A percentile compares a stretch with the other conserved stretches of the same genome.
Evolutionary conservation across 2,888 invertebrate genomes (phyloP).

Genomic region (Strigamia maritima): DNA sequence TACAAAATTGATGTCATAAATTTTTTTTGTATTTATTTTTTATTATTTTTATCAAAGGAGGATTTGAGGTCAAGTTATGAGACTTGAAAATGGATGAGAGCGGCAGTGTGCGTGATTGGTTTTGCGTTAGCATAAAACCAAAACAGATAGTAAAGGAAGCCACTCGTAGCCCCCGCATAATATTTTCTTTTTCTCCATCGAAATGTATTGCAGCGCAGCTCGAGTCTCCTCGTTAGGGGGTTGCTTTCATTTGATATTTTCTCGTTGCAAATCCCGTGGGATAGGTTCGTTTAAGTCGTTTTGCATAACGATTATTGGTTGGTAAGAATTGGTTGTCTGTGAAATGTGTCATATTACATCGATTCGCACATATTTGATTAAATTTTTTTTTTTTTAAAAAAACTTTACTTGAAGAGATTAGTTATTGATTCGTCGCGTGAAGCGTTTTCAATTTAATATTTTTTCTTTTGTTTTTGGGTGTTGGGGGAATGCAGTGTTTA

Average conservation of each 20-base stretch:
- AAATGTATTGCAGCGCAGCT: not conserved
- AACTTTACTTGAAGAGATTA: not conserved
- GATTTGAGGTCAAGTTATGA: not conserved
- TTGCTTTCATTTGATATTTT: not conserved
- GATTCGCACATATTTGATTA: not conserved
- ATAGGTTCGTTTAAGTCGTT: not conserved
- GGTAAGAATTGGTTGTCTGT: not conserved
- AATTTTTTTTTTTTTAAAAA: not conserved
- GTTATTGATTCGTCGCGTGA: not conserved
- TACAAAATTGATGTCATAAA: not conserved
- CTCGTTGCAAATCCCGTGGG: not conserved
- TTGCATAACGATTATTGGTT: not conserved
- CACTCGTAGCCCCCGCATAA: not conserved
- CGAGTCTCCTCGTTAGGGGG: not conserved
- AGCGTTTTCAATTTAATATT: not conserved
- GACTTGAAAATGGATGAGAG: not conserved
- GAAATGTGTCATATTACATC: not conserved
- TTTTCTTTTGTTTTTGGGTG: too few relatives aligned
- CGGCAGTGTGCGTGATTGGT: not conserved
- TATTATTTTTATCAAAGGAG: not conserved
- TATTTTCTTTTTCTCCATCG: not conserved
- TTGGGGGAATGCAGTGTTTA: not conserved
- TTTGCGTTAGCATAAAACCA: not conserved
- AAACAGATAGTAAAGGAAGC: not conserved
- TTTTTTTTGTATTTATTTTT: not conserved